phyloP scores from a whole-genome alignment of 2,797 vertebrate genomes.

The Percopsis omiscomaycus region DNA sequence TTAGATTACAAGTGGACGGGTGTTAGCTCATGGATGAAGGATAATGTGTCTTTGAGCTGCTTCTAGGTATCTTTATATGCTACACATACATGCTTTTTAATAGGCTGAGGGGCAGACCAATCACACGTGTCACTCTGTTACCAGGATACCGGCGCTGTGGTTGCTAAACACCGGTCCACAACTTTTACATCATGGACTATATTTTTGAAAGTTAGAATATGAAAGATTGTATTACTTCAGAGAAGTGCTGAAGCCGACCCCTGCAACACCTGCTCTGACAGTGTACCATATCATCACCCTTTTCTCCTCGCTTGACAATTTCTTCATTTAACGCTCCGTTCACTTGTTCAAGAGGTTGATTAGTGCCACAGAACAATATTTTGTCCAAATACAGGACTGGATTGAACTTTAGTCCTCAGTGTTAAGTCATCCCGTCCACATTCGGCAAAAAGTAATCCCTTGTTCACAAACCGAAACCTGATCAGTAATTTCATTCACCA shows the following conservation, averaged over 20 bases:
- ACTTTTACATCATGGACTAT: constrained; percentile 96
- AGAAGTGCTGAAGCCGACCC: constrained; percentile 85
- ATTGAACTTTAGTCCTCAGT: constrained; percentile 7
- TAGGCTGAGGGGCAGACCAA: constrained; percentile 83
- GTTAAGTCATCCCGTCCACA: no score
- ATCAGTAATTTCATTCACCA: no score
- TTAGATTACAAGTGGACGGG: constrained; percentile 86
- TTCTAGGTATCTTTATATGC: constrained; percentile 84
- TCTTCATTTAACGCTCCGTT: constrained; percentile 37
- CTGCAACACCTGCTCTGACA: constrained; percentile 84
- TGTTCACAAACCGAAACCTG: no score
- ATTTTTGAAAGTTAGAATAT: constrained; percentile 92
- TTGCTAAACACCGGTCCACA: constrained; percentile 85
- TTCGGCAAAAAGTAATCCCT: no score
- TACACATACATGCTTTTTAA: constrained; percentile 73
- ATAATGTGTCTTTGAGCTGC: constrained; percentile 76
- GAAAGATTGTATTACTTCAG: constrained; percentile 88
- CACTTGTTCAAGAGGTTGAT: constrained; percentile 8
- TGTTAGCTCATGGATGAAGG: constrained; percentile 77
- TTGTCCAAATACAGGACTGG: constrained; percentile 18
- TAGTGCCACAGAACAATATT: constrained; percentile 16
- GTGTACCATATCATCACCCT: constrained; percentile 76
- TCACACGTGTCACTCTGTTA: constrained; percentile 77
- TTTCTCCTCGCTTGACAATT: constrained; percentile 38
- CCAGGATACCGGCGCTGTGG: constrained; percentile 78